Evolutionary conservation across 2,888 invertebrate species (phyloP).

Genomic region (Drosophila cracens): DNA sequence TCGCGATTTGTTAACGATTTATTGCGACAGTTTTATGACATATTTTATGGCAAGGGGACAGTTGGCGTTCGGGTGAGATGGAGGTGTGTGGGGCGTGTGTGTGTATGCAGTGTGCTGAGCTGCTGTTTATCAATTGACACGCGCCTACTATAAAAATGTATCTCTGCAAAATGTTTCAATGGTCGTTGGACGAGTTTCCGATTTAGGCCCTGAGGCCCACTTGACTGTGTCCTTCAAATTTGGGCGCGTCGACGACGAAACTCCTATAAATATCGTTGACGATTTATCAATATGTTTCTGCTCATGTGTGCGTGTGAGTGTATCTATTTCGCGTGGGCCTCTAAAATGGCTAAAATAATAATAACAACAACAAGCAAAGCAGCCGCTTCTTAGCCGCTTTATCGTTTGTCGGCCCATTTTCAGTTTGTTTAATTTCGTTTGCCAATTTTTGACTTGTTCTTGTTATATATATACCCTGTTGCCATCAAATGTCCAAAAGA

Average conservation of each 20-base stretch:
- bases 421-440: conserved; percentile 71
- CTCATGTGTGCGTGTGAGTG: conserved; percentile 17
- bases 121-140: conserved; percentile 72
- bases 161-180: conserved; percentile 31
- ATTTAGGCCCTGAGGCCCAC: conserved; percentile 23
- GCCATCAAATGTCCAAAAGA: not conserved
- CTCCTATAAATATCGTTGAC: conserved; percentile 74
- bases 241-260: conserved; percentile 66
- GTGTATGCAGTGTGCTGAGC: conserved; percentile 20
- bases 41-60: conserved; percentile 23
- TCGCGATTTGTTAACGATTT: conserved; percentile 67
- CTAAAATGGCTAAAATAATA: conserved; percentile 52
- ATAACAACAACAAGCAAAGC: conserved; percentile 20
- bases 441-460: conserved; percentile 45
- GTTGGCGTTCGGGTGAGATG: not conserved
- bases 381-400: conserved; percentile 43
- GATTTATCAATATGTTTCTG: conserved; percentile 60
- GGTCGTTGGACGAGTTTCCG: conserved; percentile 10
- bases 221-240: conserved; percentile 54
- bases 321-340: conserved; percentile 63
- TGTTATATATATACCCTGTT: conserved; percentile 14
- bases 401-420: conserved; percentile 63
- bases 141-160: conserved; percentile 69
- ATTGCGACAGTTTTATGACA: conserved; percentile 59
- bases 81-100: not conserved